A percentile compares a stretch with the other conserved stretches of the same genome.
phyloP scores from a whole-genome alignment of 64 coral and sea anemone species.

The Pachyseris speciosa region DNA sequence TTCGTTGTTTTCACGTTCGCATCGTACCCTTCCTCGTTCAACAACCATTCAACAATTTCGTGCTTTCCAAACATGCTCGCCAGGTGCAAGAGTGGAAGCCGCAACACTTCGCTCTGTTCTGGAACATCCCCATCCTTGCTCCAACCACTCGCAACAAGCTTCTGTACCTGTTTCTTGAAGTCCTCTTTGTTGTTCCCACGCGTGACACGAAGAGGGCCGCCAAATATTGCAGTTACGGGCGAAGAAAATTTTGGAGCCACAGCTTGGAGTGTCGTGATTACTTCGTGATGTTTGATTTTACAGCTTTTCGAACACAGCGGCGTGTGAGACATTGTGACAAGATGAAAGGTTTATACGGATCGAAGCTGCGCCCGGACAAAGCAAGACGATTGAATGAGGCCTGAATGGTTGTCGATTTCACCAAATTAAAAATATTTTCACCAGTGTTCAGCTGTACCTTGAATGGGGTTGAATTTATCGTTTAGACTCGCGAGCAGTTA shows the following conservation, averaged over 20 bases:
- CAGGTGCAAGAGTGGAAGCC: slow-evolving; percentile 37
- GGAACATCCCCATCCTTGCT: neutral
- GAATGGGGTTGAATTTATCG: too few species aligned
- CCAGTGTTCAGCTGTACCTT: too few species aligned
- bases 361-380: neutral
- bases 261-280: neutral
- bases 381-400: too few species aligned
- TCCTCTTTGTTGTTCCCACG: slow-evolving; percentile 36
- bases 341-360: neutral
- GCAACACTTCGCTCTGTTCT: neutral
- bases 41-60: slow-evolving; percentile 14
- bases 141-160: slow-evolving; percentile 1
- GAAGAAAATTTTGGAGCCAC: neutral
- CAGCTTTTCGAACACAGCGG: slow-evolving; percentile 11
- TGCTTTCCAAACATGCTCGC: slow-evolving; percentile 58
- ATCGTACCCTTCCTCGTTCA: slow-evolving; percentile 8
- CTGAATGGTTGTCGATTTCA: neutral
- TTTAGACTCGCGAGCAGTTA: too few species aligned
- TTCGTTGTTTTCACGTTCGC: neutral
- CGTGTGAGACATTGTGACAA: neutral
- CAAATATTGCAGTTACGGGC: neutral
- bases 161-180: slow-evolving; percentile 20
- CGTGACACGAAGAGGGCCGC: neutral
- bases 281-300: neutral
- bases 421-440: too few species aligned